A percentile compares a stretch with the other conserved stretches of the same genome.
Conservation (phyloP, 2,888 invertebrate species). For the Laothoe populi region DNA sequence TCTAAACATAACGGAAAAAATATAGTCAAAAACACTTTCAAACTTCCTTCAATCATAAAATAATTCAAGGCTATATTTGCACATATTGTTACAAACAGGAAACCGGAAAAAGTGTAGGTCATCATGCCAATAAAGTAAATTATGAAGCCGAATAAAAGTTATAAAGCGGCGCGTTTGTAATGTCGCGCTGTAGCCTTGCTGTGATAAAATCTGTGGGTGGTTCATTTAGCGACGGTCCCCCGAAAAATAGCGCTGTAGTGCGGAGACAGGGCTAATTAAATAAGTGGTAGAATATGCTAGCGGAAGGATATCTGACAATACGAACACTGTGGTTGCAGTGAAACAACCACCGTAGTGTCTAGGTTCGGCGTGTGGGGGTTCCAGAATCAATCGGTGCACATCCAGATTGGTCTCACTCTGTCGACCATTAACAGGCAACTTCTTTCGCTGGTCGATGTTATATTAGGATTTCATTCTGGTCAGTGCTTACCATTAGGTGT, state of each 20-base stretch:
- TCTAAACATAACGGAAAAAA: not conserved
- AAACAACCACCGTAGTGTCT: not conserved
- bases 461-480: too few relatives aligned
- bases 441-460: too few relatives aligned
- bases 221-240: not conserved
- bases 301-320: too few relatives aligned
- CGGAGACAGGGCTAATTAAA: not conserved
- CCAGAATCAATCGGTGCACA: too few relatives aligned
- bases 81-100: conserved; percentile 1
- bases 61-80: not conserved
- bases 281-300: not conserved
- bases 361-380: too few relatives aligned
- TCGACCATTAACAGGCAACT: too few relatives aligned
- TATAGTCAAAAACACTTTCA: not conserved
- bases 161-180: not conserved
- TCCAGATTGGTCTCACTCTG: too few relatives aligned
- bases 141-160: conserved; percentile 4
- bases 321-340: too few relatives aligned
- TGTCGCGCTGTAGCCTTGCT: not conserved
- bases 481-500: too few relatives aligned
- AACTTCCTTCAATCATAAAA: not conserved
- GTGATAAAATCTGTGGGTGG: not conserved
- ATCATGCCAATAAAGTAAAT: conserved; percentile 12
- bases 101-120: conserved; percentile 12
- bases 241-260: not conserved